phyloP scores from a whole-genome alignment of 1,140 invertebrate species.

The Drosophila parvula region DNA sequence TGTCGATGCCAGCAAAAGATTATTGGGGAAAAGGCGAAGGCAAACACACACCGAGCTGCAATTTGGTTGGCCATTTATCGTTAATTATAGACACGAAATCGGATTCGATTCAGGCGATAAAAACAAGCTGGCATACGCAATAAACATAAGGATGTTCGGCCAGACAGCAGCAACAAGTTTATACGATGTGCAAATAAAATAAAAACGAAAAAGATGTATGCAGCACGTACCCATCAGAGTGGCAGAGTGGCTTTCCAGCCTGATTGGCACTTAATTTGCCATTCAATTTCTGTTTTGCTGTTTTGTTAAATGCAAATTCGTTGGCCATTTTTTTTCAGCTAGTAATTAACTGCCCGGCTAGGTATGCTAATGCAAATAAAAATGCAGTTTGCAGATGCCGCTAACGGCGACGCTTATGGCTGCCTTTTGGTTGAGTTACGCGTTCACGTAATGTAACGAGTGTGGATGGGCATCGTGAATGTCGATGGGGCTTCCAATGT shows the following conservation, averaged over 20 bases:
- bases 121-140: constrained; percentile 5
- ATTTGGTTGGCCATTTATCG: constrained; percentile 49
- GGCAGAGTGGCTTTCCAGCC: constrained; percentile 27
- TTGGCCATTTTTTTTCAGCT: constrained; percentile 7
- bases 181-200: too few relatives aligned
- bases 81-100: constrained; percentile 64
- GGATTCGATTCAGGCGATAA: constrained; percentile 26
- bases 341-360: constrained; percentile 35
- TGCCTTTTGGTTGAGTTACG: constrained; percentile 42
- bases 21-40: neutral
- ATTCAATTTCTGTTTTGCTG: constrained; percentile 25
- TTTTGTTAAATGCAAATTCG: constrained; percentile 45
- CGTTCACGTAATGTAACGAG: constrained; percentile 25
- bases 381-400: constrained; percentile 40
- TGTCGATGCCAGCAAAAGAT: constrained; percentile 16
- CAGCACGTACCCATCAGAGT: constrained; percentile 12
- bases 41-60: constrained; percentile 15
- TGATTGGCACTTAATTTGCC: constrained; percentile 69
- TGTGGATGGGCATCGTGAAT: constrained; percentile 16
- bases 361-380: constrained; percentile 46
- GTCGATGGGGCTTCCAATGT: constrained; percentile 12
- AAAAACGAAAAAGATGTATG: constrained; percentile 31
- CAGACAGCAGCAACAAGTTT: constrained; percentile 26
- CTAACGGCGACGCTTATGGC: constrained; percentile 29
- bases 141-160: constrained; percentile 6